A percentile compares a stretch with the other conserved stretches of the same genome.
phyloP scores from a whole-genome alignment of 2,888 invertebrate species.

The Notocelia uddmanniana region DNA sequence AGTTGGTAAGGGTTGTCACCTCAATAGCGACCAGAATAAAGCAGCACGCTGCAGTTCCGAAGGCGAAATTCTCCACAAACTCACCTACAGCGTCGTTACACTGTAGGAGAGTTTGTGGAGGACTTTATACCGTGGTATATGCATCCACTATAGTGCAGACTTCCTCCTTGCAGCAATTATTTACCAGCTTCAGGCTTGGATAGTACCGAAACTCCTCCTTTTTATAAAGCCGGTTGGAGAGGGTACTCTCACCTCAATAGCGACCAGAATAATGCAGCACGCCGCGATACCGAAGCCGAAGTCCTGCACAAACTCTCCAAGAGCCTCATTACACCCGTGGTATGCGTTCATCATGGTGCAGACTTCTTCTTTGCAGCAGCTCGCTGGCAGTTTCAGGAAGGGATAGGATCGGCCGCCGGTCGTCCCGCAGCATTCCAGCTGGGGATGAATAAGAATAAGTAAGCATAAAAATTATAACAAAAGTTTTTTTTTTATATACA shows the following conservation, averaged over 20 bases:
- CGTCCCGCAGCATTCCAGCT: slow-evolving; percentile 36
- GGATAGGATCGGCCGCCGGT: background rate
- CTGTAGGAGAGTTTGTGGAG: too few relatives aligned
- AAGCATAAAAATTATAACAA: too few relatives aligned
- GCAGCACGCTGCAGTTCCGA: slow-evolving; percentile 16
- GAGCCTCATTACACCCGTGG: background rate
- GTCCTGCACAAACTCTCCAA: background rate
- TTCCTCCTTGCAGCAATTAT: too few relatives aligned
- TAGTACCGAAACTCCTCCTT: too few relatives aligned
- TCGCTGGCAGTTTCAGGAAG: slow-evolving; percentile 1
- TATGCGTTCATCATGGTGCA: slow-evolving; percentile 25
- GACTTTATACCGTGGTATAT: too few relatives aligned
- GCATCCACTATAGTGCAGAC: background rate
- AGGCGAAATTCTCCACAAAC: background rate
- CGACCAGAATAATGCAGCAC: slow-evolving; percentile 3
- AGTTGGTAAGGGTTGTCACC: background rate
- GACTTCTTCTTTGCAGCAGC: slow-evolving; percentile 9
- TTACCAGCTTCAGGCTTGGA: too few relatives aligned
- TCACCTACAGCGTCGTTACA: background rate
- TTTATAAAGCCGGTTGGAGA: too few relatives aligned
- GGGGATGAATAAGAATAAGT: background rate
- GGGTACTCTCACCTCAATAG: slow-evolving; percentile 1
- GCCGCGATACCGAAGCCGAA: slow-evolving; percentile 1
- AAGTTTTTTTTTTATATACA: too few relatives aligned
- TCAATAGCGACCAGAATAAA: slow-evolving; percentile 4